Base-by-base conservation (phyloP, 37 sponge, comb jelly and placozoan species). In the Tethya wilhelma region DNA sequence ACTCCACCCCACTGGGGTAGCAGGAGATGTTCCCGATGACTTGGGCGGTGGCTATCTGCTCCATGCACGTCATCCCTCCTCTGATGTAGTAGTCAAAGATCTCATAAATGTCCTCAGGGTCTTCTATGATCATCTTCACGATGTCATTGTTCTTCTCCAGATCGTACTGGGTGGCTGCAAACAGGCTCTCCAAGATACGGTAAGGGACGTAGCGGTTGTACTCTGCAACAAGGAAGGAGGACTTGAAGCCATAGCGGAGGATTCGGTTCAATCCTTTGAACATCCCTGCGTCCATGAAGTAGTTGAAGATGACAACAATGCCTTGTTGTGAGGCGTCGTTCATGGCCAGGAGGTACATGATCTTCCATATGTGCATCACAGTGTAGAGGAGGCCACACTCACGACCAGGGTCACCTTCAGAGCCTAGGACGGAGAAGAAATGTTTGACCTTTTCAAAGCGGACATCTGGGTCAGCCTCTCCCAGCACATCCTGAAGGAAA, bases 141-240 rank as follows among this genome's bases (percentile, higher is more conserved):
- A 81, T 26, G 31, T 45, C 38, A 29, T 63, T 38, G 5, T 41
- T 42, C 0, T 23, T 1, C 2, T 38, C 38, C 5, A 57, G 11
- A 7, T 57, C 82, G 12, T 44, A 31, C 28, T 81, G 82, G 4
- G 71, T 63, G 62, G 64, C 64, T 22, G 72, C 82, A 81, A 71
- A 71, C 0, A 71, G 5, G 20, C 41, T 28, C 73, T 81, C 82
- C 63, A 71, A 29, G 49, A 44, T 60, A 6, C 73, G 72, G 34
- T 72, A 81, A 4, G 82, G 64, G 14, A 72, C 62, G 36, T 70
- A 60, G 3, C 82, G 82, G 59, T 81, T 81, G 53, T 72, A 81
- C 49, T 81, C 82, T 14, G 38, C 62, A 22, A 43, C 19, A 12
- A 38, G 73, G 63, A 81, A 81, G 32, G 41, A 4, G 2, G 19